A percentile compares a stretch with the other conserved stretches of the same genome.
phyloP scores from a whole-genome alignment of 2,113 vertebrate species.

The Passer montanus region DNA sequence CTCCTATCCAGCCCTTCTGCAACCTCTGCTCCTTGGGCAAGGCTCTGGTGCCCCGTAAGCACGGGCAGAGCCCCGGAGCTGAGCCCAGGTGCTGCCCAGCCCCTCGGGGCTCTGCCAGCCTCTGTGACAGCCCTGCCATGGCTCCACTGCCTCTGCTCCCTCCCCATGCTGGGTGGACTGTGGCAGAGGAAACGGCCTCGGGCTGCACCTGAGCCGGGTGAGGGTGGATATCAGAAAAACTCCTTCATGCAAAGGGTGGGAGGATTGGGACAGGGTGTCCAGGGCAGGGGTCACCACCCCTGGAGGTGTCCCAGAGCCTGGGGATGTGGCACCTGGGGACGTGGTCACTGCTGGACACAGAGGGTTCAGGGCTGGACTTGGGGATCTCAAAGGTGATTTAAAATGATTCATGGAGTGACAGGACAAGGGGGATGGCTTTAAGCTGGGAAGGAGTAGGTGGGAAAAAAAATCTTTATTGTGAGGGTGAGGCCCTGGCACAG shows the following conservation, averaged over 20 bases:
- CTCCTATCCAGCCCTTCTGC: background rate
- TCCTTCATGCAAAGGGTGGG: background rate
- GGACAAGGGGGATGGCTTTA: background rate
- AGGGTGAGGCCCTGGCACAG: background rate
- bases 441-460: background rate
- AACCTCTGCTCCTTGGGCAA: background rate
- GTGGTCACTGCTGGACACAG: accelerated
- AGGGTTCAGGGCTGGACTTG: background rate
- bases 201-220: accelerated
- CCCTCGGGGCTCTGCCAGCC: background rate
- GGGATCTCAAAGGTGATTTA: background rate
- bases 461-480: background rate
- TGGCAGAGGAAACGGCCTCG: background rate
- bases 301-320: background rate
- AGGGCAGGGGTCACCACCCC: background rate
- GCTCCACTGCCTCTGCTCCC: accelerated
- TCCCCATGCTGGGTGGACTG: accelerated
- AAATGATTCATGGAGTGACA: accelerated
- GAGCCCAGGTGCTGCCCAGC: background rate
- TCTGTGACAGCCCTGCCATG: accelerated
- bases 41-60: accelerated
- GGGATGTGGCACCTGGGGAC: background rate
- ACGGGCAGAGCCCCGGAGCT: background rate
- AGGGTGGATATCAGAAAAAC: accelerated
- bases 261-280: background rate